Evolutionary conservation across 1,140 invertebrate genomes (phyloP).

Genomic region (Rhizoglyphus robini): DNA sequence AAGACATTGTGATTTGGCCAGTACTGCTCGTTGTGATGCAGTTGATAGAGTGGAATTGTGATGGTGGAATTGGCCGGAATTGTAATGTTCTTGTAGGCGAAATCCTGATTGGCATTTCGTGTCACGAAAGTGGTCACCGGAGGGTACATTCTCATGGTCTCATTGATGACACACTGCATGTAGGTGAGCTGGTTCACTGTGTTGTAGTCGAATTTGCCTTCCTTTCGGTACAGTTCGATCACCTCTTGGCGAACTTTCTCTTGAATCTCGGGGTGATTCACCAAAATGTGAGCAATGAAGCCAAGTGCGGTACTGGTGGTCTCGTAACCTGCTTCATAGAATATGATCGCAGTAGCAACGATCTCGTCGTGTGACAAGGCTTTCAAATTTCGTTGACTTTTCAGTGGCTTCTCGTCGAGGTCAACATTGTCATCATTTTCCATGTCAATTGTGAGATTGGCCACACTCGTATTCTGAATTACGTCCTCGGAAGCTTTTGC

Average conservation of each 20-base stretch:
- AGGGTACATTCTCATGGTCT: slow-evolving; percentile 33
- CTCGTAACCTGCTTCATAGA: slow-evolving; percentile 37
- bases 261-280: slow-evolving; percentile 35
- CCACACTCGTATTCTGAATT: neutral
- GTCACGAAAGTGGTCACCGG: slow-evolving; percentile 32
- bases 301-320: slow-evolving; percentile 35
- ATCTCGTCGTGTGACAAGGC: slow-evolving; percentile 29
- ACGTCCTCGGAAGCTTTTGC: neutral
- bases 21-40: slow-evolving; percentile 34
- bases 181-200: slow-evolving; percentile 30
- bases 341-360: slow-evolving; percentile 31
- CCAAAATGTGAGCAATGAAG: slow-evolving; percentile 32
- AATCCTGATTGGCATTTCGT: slow-evolving; percentile 24
- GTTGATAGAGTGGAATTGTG: slow-evolving; percentile 30
- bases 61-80: slow-evolving; percentile 33
- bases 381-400: neutral
- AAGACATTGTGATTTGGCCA: slow-evolving; percentile 36
- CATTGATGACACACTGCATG: slow-evolving; percentile 35
- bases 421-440: neutral
- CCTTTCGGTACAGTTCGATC: slow-evolving; percentile 10
- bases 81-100: slow-evolving; percentile 32
- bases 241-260: slow-evolving; percentile 35
- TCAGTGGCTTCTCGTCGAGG: neutral
- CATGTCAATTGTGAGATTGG: slow-evolving; percentile 1
- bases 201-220: slow-evolving; percentile 25